Evolutionary conservation across 2,888 invertebrate species (phyloP).

Genomic region (Pandemis cinnamomeana): DNA sequence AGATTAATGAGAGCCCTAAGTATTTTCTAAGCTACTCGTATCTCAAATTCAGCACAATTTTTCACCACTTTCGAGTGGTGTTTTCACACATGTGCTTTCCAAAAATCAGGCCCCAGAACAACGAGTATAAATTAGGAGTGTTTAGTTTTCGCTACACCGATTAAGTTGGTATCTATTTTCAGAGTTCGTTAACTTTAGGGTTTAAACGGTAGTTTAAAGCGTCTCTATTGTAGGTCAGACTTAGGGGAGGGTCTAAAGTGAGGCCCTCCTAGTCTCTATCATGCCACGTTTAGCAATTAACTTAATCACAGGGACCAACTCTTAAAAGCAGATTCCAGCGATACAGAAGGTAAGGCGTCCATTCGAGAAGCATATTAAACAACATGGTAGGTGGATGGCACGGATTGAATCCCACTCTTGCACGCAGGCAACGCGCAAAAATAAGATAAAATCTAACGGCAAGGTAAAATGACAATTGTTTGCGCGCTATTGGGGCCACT

Average conservation of each 20-base stretch:
- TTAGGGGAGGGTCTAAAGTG: background rate
- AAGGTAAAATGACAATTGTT: background rate
- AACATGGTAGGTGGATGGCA: background rate
- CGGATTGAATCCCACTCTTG: background rate
- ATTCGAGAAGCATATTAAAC: background rate
- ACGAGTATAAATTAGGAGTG: slow-evolving; percentile 32
- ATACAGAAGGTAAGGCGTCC: background rate
- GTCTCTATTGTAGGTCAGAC: slow-evolving; percentile 1
- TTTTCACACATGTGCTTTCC: too few species aligned
- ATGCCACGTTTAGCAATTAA: slow-evolving; percentile 5
- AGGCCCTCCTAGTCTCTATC: background rate
- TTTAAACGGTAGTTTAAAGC: slow-evolving; percentile 5
- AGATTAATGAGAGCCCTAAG: too few species aligned
- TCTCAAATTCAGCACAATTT: too few species aligned
- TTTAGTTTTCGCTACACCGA: slow-evolving; percentile 7
- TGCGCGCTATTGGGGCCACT: background rate
- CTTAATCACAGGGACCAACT: slow-evolving; percentile 1
- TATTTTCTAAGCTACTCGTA: too few species aligned
- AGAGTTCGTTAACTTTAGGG: slow-evolving; percentile 5
- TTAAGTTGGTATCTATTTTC: background rate
- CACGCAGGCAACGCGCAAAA: background rate
- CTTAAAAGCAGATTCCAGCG: slow-evolving; percentile 7
- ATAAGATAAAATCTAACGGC: background rate
- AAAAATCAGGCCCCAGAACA: too few species aligned
- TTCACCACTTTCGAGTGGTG: too few species aligned